Conservation (phyloP, 2,888 invertebrate species). For the Cosmopolites sordidus region DNA sequence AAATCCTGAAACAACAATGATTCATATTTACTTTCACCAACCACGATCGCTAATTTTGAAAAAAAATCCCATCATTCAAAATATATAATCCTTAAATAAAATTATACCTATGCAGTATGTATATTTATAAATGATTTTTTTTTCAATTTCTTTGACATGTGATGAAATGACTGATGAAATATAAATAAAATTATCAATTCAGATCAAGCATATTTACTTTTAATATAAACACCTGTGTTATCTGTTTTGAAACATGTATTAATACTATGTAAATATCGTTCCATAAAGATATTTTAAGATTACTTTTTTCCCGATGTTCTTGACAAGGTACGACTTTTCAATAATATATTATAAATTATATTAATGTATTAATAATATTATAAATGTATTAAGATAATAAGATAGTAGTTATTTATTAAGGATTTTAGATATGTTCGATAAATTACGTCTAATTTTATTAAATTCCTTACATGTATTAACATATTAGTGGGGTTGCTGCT, state of each 20-base stretch:
- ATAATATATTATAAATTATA: slow-evolving; percentile 25
- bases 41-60: too few species aligned
- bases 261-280: slow-evolving; percentile 37
- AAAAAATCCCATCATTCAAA: too few species aligned
- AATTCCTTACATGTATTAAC: neutral
- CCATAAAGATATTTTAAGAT: slow-evolving; percentile 28
- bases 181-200: slow-evolving; percentile 40
- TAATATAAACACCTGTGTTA: slow-evolving; percentile 42
- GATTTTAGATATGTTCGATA: neutral
- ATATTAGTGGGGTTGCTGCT: too few species aligned
- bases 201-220: slow-evolving; percentile 40
- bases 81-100: too few species aligned
- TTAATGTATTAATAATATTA: slow-evolving; percentile 20
- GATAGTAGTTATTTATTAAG: neutral
- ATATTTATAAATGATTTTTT: neutral
- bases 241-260: slow-evolving; percentile 39
- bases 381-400: slow-evolving; percentile 18
- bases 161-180: slow-evolving; percentile 35
- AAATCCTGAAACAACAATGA: too few species aligned
- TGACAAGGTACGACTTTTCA: slow-evolving; percentile 19
- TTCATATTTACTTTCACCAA: too few species aligned
- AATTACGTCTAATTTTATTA: neutral
- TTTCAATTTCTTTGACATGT: slow-evolving; percentile 13
- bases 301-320: slow-evolving; percentile 17
- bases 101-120: too few species aligned